Evolutionary conservation across 1,140 invertebrate genomes (phyloP).

Genomic region (Temnothorax curvispinosus): DNA sequence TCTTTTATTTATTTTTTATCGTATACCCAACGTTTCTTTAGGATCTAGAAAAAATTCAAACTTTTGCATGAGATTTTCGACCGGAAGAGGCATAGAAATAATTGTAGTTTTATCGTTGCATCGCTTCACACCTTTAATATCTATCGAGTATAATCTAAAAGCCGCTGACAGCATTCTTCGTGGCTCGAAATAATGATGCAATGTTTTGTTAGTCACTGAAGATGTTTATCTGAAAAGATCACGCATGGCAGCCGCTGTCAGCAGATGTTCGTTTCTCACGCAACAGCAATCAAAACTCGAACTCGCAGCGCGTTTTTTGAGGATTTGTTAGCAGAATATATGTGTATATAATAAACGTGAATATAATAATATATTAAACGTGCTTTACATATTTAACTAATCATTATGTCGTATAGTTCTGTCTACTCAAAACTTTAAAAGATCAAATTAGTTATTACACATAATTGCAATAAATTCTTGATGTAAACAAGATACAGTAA

Average conservation of each 20-base stretch:
- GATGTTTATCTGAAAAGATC: conserved; percentile 78
- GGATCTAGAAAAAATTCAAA: neutral
- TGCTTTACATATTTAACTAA: neutral
- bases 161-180: conserved; percentile 55
- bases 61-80: neutral
- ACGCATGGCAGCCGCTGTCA: conserved; percentile 67
- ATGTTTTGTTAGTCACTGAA: conserved; percentile 73
- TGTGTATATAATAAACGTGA: conserved; percentile 32
- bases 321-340: conserved; percentile 13
- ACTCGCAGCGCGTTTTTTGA: conserved; percentile 62
- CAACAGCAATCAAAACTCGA: conserved; percentile 75
- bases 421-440: neutral
- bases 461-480: neutral
- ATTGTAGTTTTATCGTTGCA: conserved; percentile 15
- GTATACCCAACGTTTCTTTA: neutral
- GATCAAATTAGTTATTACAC: neutral
- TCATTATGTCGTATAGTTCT: neutral
- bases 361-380: neutral
- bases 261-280: conserved; percentile 80
- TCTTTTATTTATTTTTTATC: neutral
- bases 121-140: conserved; percentile 43
- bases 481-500: neutral
- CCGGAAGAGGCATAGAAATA: neutral
- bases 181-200: conserved; percentile 74
- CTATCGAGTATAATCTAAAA: conserved; percentile 52